phyloP scores from a whole-genome alignment of 2,888 invertebrate genomes.

The Abrostola triplasia region DNA sequence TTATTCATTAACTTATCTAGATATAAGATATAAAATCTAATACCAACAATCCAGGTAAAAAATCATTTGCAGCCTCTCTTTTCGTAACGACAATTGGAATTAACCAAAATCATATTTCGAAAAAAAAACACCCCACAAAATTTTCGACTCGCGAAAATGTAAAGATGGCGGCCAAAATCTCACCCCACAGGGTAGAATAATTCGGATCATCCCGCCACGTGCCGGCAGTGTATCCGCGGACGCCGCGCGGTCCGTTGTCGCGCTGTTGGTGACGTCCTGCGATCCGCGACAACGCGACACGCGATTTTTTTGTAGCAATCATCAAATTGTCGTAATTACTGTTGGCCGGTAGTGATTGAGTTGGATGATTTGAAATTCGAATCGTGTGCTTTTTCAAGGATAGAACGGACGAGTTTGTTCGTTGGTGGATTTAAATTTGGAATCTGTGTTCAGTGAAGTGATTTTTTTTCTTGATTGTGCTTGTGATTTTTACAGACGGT shows the following conservation, averaged over 20 bases:
- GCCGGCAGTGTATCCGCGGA: slow-evolving; percentile 81
- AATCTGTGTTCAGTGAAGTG: slow-evolving; percentile 29
- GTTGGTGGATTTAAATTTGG: slow-evolving; percentile 18
- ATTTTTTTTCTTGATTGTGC: slow-evolving; percentile 29
- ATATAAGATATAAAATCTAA: too few species aligned
- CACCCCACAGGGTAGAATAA: slow-evolving; percentile 66
- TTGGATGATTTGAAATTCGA: slow-evolving; percentile 10
- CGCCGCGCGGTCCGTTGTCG: slow-evolving; percentile 74
- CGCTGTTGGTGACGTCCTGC: slow-evolving; percentile 37
- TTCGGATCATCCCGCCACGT: slow-evolving; percentile 75
- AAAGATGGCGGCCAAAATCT: slow-evolving; percentile 54
- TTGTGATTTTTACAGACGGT: not conserved
- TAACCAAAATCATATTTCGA: not conserved
- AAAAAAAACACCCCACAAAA: not conserved
- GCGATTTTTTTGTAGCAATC: slow-evolving; percentile 33
- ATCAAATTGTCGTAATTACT: not conserved
- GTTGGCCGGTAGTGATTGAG: too few species aligned
- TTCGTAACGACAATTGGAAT: too few species aligned
- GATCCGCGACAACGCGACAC: slow-evolving; percentile 41
- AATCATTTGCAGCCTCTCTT: too few species aligned
- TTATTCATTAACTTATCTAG: too few species aligned
- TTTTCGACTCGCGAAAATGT: slow-evolving; percentile 27
- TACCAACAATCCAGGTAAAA: too few species aligned
- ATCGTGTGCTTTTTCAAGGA: slow-evolving; percentile 9
- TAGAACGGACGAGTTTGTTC: slow-evolving; percentile 6